Base-by-base conservation (phyloP, 2,888 invertebrate species). In the Hydrotaea cyrtoneurina region DNA sequence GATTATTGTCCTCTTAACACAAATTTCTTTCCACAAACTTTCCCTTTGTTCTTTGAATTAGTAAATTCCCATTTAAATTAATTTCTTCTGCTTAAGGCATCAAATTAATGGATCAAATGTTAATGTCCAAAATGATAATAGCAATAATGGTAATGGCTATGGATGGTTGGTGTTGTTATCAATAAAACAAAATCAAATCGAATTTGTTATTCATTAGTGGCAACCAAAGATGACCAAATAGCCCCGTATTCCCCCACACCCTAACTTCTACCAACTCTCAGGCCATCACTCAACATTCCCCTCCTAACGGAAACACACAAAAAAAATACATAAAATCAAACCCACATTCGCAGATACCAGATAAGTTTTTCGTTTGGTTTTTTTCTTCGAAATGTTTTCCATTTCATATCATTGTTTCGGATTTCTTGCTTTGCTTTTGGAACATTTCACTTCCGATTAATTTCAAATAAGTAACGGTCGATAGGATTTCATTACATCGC, bases 381-480 rank as follows among this genome's bases (percentile, higher is more conserved):
- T 1, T 15, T 2, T 8, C 8, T 13, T 50, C 13, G 13, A n/a
- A n/a, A 50, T 50, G 50, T 50, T 13, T 50, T n/a, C 13, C 50
- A 50, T n/a, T n/a, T n/a, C 15, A 50, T n/a, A 4, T 2, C 15
- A 50, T 50, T 4, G n/a, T 13, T 57, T 39, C 1, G 8, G 8
- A 26, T 17, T 19, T 57, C 23, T 78, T 13, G 7, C 0, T 19
- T 53, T 59, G 21, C 23, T 55, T 43, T 39, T 71, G 23, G 15
- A 31, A 55, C 59, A 80, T 80, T 83, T 69, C 50, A 69, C 55
- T 80, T 80, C 77, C 83, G 75, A 76, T 83, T 72, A 23, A 64
- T 64, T 66, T 76, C 39, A 11, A 39, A 71, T 73, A 74, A 50
- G 77, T 62, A 77, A 83, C 80, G 74, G 69, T 77, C 74, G 66